Conservation (phyloP, 2,113 vertebrate genomes). For the Delphinus delphis region DNA sequence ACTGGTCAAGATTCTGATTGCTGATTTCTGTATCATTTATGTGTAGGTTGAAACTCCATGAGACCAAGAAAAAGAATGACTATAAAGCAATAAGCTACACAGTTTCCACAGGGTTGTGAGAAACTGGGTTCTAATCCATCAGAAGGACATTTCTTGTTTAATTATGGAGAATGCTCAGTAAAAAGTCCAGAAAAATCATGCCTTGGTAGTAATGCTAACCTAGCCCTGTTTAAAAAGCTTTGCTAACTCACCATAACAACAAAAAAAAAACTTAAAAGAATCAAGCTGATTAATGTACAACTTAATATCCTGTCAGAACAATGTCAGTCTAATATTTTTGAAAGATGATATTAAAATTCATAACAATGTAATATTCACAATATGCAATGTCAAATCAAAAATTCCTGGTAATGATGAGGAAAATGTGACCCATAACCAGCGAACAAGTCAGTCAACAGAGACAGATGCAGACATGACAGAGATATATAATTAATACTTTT, state of each 20-base stretch:
- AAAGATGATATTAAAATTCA: background rate
- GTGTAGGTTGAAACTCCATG: background rate
- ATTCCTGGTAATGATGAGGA: background rate
- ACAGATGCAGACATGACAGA: background rate
- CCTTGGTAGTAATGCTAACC: background rate
- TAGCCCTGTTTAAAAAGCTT: background rate
- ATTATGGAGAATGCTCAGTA: background rate
- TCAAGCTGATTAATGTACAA: background rate
- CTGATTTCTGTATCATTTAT: background rate
- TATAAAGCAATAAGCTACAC: background rate
- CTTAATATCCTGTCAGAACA: background rate
- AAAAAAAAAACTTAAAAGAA: background rate
- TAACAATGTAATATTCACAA: background rate
- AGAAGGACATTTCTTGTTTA: background rate
- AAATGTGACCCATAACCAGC: background rate
- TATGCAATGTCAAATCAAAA: background rate
- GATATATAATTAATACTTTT: background rate
- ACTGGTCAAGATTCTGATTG: background rate
- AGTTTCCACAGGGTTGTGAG: background rate
- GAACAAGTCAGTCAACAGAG: background rate
- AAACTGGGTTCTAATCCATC: background rate
- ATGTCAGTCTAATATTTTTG: background rate
- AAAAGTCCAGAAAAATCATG: background rate
- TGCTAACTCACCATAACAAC: background rate
- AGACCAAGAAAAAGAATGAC: background rate